Base-by-base conservation (phyloP, 2,113 vertebrate genomes). In the Noctilio leporinus region DNA sequence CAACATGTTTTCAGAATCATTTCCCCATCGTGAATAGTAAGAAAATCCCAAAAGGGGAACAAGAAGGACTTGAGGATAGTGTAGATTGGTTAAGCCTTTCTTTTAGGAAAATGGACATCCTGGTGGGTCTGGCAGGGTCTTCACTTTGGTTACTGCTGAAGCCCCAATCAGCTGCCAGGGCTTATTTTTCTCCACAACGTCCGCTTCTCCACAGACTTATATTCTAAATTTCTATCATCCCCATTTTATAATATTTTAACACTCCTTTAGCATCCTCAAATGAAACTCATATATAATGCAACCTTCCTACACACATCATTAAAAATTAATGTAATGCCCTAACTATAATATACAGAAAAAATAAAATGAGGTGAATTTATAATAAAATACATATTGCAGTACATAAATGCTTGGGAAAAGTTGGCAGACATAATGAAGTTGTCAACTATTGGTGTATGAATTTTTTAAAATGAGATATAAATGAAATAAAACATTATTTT, bases 41-140 rank as follows among this genome's bases (percentile, higher is more conserved):
- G 43, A 65, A 96, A 95, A 92, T 92, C 43, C 70, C 51, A 90
- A 89, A 80, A 40, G 38, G 65, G 87, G 64, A 95, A 51, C 64
- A 67, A 86, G 75, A 87, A 77, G 83, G 80, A 87, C 35, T 73
- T 40, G 67, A 86, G 87, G 65, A 59, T 59, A 22, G 17, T 85
- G 85, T 80, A 26, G 20, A 81, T 86, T 80, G 88, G 84, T 55
- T 57, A 81, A 55, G 7, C 9, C 30, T 49, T 28, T 78, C 30
- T 93, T 59, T 75, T 20, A 65, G 40, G 26, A 65, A 88, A 89
- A 15, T 59, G 67, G 43, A 57, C 86, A 69, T 75, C 11, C 24
- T 76, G 64, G 35, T 3, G 14, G 22, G 7, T 16, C 84, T 65
- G 40, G 9, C 11, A 47, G 81, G 8, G 35, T 17, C 85, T 30